Conservation (phyloP, 2,113 vertebrate genomes). For the Ornithorhynchus anatinus region DNA sequence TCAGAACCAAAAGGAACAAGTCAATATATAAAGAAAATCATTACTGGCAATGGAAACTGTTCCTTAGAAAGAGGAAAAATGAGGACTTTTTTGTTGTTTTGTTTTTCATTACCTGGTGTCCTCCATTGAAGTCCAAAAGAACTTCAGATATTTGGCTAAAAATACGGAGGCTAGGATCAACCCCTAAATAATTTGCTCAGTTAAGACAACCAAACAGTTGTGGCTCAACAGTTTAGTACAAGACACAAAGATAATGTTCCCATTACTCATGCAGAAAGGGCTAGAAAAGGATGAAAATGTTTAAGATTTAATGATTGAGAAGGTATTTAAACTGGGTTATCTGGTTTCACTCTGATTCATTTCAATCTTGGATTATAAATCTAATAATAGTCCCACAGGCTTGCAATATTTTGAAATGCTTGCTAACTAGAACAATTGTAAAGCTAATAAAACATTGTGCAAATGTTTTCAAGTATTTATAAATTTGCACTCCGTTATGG, state of each 20-base stretch:
- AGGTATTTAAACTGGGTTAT: neutral
- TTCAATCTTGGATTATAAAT: neutral
- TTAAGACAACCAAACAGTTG: slow-evolving; percentile 25
- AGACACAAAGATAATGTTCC: neutral
- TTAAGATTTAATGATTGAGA: neutral
- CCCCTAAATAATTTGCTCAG: slow-evolving; percentile 29
- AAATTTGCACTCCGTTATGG: neutral
- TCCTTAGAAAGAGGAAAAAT: neutral
- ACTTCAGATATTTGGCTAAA: slow-evolving; percentile 27
- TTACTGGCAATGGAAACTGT: no score
- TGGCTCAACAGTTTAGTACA: slow-evolving; percentile 31
- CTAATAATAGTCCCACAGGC: neutral
- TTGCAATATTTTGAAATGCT: neutral
- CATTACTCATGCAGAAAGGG: neutral
- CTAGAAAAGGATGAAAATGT: neutral
- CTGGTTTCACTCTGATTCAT: neutral
- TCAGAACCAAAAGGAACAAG: no score
- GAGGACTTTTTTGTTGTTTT: neutral
- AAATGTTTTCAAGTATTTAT: neutral
- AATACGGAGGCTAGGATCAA: slow-evolving; percentile 36
- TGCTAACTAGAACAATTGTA: neutral
- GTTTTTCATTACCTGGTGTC: slow-evolving; percentile 51
- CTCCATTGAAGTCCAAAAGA: slow-evolving; percentile 50
- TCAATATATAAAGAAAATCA: no score
- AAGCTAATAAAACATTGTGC: neutral